phyloP scores from a whole-genome alignment of 2,113 vertebrate species.

The Pangasianodon hypophthalmus region DNA sequence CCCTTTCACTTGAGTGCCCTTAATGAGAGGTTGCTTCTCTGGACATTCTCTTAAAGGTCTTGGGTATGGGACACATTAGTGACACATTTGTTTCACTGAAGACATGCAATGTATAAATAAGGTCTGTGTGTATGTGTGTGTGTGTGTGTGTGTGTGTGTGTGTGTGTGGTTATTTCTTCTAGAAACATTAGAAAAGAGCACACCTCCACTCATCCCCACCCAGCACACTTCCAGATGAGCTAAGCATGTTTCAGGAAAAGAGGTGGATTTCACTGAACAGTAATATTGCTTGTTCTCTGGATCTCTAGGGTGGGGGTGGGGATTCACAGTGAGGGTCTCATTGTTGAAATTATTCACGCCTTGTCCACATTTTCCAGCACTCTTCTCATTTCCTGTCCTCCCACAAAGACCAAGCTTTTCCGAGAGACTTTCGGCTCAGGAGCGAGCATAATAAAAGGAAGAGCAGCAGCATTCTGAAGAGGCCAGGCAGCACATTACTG shows the following conservation, averaged over 20 bases:
- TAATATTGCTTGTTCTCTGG: conserved; percentile 2
- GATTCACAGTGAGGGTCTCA: conserved; percentile 39
- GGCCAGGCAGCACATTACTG: not conserved
- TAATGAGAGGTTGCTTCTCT: conserved; percentile 11
- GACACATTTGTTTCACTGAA: conserved; percentile 22
- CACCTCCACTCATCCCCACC: conserved; percentile 19
- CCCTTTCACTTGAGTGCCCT: conserved; percentile 31
- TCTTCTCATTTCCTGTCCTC: conserved; percentile 48
- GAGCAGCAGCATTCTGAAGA: conserved; percentile 33
- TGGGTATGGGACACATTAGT: conserved; percentile 28
- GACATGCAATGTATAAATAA: not conserved
- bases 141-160: not conserved
- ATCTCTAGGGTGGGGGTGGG: conserved; percentile 21
- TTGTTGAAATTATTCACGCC: conserved; percentile 50
- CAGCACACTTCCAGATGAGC: conserved; percentile 39
- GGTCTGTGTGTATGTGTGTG: not conserved
- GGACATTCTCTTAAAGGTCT: conserved; percentile 17
- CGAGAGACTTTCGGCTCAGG: conserved; percentile 33
- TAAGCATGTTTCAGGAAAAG: conserved; percentile 27
- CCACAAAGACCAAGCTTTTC: conserved; percentile 38
- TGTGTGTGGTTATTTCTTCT: not conserved
- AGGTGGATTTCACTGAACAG: conserved; percentile 23
- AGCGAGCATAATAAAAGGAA: conserved; percentile 51
- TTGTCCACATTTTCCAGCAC: conserved; percentile 45
- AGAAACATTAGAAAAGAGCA: conserved; percentile 14